phyloP scores from a whole-genome alignment of 2,888 invertebrate genomes.

The Eristalinus sepulchralis region DNA sequence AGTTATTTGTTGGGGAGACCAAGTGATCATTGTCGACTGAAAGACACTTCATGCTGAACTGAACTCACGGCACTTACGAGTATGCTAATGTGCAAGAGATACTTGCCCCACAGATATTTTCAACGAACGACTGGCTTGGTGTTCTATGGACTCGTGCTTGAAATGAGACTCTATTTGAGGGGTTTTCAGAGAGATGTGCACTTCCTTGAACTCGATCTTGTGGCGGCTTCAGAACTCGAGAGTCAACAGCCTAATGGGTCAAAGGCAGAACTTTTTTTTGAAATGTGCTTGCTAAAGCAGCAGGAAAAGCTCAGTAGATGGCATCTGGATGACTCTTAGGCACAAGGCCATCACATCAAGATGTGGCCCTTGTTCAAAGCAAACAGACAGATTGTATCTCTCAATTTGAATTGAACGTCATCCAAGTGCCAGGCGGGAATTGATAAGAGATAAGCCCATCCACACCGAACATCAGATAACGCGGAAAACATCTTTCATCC shows the following conservation, averaged over 20 bases:
- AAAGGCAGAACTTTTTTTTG: too few species aligned
- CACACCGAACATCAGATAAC: background rate
- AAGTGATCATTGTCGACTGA: slow-evolving; percentile 26
- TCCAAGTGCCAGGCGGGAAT: too few species aligned
- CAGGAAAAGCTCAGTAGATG: too few species aligned
- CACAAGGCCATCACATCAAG: too few species aligned
- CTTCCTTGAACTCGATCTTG: background rate
- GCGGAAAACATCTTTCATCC: background rate
- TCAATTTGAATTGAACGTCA: too few species aligned
- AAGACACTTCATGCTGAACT: background rate
- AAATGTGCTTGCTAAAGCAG: too few species aligned
- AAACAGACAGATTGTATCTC: too few species aligned
- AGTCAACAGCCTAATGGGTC: too few species aligned
- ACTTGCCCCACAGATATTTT: background rate
- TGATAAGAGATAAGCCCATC: too few species aligned
- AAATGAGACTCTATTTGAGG: background rate
- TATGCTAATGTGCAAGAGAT: background rate
- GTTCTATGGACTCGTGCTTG: background rate
- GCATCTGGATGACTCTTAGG: too few species aligned
- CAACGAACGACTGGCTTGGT: background rate
- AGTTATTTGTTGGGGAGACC: slow-evolving; percentile 3
- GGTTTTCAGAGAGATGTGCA: background rate
- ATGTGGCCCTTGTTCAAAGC: too few species aligned
- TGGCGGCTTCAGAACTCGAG: too few species aligned
- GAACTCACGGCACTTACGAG: background rate